Base-by-base conservation (phyloP, 2,113 vertebrate genomes). In the Atherinomorus stipes region DNA sequence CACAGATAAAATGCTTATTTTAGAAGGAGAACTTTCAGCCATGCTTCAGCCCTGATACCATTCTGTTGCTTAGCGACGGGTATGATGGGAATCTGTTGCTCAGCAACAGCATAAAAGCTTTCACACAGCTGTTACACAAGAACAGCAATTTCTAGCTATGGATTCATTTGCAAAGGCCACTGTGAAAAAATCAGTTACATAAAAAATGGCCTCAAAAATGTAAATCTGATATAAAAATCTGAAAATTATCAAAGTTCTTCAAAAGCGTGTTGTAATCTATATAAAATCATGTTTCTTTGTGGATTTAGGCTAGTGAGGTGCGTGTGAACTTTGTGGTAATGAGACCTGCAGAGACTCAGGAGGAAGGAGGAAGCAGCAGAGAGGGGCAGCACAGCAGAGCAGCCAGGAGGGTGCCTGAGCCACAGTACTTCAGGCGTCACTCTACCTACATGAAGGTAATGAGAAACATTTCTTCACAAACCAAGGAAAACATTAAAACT, bases 291-390 rank as follows among this genome's bases (percentile, higher is more conserved):
- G 23, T 40, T 71, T 69, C 0, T 19, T 52, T 61, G 40, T 71
- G 21, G 28, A 8, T 83, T 28, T 80, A 97, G 96, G 94, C 76
- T 67, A 97, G 96, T 15, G 96, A 97, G 80, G 92, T 94, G 42
- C 92, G 95, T 25, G 96, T 98, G 70, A 97, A 96, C 91, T 97
- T 98, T 77, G 95, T 96, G 56, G 94, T 97, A 59, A 91, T 97
- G 92, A 92, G 96, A 75, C 91, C 91, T 59, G 45, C 80, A 1
- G 95, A 97, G 11, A 7, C 79, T 1, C 78, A 40, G 50, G 96
- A 96, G 61, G 96, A 97, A 2, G 88, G 88, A 56, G 92, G 91
- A 65, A 87, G 84, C 16, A 88, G 92, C 28, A 90, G 90, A 81
- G 95, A 93, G 1, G 94, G 91, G n/a, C 80, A 71, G 3, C 93